A percentile compares a stretch with the other conserved stretches of the same genome.
Evolutionary conservation across 2,888 invertebrate species (phyloP).

Genomic region (Rhagonycha fulva): DNA sequence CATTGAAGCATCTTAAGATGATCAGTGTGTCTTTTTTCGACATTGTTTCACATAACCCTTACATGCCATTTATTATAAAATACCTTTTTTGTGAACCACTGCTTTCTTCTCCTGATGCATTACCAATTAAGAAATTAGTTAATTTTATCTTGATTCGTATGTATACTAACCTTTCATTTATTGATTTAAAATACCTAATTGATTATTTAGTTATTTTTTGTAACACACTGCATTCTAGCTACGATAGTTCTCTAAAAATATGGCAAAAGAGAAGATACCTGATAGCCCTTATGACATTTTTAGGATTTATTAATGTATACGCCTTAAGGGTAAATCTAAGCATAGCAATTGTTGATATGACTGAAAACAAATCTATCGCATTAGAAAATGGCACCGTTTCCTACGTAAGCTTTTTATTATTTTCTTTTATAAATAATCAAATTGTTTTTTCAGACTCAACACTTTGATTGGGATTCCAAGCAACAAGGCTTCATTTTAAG

Average conservation of each 20-base stretch:
- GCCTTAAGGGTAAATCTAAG: slow-evolving; percentile 86
- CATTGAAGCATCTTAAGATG: too few relatives aligned
- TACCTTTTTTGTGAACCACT: too few relatives aligned
- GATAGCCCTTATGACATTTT: slow-evolving; percentile 77
- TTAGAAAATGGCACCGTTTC: slow-evolving; percentile 67
- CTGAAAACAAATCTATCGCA: slow-evolving; percentile 66
- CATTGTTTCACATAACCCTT: too few relatives aligned
- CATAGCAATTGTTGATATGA: slow-evolving; percentile 95
- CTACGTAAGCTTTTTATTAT: slow-evolving; percentile 56
- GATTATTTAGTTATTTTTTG: too few relatives aligned
- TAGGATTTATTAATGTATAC: slow-evolving; percentile 85
- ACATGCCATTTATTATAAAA: too few relatives aligned
- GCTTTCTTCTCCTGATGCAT: too few relatives aligned
- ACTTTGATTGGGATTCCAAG: slow-evolving; percentile 81
- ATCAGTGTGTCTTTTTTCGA: too few relatives aligned
- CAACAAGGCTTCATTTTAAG: slow-evolving; percentile 80
- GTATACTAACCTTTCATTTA: too few relatives aligned
- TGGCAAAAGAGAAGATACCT: slow-evolving; percentile 77
- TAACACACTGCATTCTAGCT: too few relatives aligned
- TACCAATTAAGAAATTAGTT: too few relatives aligned
- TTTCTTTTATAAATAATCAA: neutral
- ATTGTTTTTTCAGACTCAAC: slow-evolving; percentile 60
- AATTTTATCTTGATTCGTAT: too few relatives aligned
- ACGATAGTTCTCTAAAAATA: slow-evolving; percentile 62
- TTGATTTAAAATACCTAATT: too few relatives aligned